Percentiles rank a stretch among this genome's conserved stretches.
phyloP scores from a whole-genome alignment of 2,797 vertebrate genomes.

The Calcarius lapponicus region DNA sequence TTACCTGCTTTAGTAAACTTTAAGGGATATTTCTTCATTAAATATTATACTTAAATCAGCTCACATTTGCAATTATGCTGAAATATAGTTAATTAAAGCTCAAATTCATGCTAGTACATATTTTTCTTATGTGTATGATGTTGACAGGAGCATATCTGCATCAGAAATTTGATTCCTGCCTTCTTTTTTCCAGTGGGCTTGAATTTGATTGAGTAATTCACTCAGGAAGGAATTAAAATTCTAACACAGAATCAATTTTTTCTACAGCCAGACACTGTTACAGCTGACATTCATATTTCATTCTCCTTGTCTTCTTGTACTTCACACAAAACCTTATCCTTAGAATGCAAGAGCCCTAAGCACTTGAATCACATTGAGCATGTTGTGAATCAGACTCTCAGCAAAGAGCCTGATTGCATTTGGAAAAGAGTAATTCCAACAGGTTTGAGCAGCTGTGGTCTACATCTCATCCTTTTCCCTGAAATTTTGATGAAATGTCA shows the following conservation, averaged over 20 bases:
- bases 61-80: background rate
- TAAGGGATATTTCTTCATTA: background rate
- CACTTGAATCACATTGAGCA: background rate
- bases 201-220: background rate
- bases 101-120: background rate
- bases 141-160: background rate
- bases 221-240: conserved; percentile 26
- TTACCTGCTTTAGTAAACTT: background rate
- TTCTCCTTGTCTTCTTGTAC: background rate
- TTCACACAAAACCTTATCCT: background rate
- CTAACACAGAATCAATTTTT: background rate
- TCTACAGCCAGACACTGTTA: background rate
- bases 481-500: background rate
- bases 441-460: background rate
- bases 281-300: background rate
- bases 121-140: background rate
- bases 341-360: background rate
- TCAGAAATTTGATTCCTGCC: conserved; percentile 9
- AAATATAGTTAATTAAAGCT: background rate
- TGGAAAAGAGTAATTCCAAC: background rate
- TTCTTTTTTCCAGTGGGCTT: background rate
- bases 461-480: background rate
- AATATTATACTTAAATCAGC: background rate
- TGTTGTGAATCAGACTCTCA: background rate
- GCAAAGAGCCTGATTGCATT: background rate